Evolutionary conservation across 1,140 invertebrate genomes (phyloP).

Genomic region (Zeugodacus cucurbitae): DNA sequence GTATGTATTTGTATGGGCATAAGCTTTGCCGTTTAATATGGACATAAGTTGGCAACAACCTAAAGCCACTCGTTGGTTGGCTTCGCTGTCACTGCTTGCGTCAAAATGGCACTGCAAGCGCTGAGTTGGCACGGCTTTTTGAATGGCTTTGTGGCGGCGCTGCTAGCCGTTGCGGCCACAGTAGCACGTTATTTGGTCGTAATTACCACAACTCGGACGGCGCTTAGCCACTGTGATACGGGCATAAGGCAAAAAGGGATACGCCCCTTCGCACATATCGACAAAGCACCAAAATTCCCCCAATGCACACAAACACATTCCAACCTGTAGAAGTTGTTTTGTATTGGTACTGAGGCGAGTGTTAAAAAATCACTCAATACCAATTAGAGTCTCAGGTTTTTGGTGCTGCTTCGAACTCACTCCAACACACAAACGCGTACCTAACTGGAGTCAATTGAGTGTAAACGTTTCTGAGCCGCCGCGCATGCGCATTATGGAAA

Average conservation of each 20-base stretch:
- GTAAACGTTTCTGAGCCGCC: not conserved
- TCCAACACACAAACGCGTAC: not conserved
- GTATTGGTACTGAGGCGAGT: not conserved
- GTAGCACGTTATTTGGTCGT: slow-evolving; percentile 24
- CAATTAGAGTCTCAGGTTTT: not conserved
- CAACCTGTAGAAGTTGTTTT: not conserved
- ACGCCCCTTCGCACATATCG: slow-evolving; percentile 19
- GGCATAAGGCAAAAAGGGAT: slow-evolving; percentile 19
- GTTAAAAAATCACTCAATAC: not conserved
- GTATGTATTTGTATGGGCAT: not conserved
- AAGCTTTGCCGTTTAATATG: not conserved
- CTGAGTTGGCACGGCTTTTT: not conserved
- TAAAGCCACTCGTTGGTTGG: not conserved
- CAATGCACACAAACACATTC: not conserved
- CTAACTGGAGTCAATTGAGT: not conserved
- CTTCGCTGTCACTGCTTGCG: not conserved
- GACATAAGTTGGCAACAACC: not conserved
- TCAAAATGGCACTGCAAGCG: not conserved
- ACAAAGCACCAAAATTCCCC: not conserved
- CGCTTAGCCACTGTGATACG: slow-evolving; percentile 32
- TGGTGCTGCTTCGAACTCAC: not conserved
- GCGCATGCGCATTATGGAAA: not conserved
- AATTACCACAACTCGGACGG: slow-evolving; percentile 34
- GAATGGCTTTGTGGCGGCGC: not conserved
- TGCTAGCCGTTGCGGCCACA: not conserved